These are phyloP conservation scores for Psephotus haematonotus DNA, from an alignment of 2,113 vertebrate genomes.

Conservation along the genomic window DNA sequence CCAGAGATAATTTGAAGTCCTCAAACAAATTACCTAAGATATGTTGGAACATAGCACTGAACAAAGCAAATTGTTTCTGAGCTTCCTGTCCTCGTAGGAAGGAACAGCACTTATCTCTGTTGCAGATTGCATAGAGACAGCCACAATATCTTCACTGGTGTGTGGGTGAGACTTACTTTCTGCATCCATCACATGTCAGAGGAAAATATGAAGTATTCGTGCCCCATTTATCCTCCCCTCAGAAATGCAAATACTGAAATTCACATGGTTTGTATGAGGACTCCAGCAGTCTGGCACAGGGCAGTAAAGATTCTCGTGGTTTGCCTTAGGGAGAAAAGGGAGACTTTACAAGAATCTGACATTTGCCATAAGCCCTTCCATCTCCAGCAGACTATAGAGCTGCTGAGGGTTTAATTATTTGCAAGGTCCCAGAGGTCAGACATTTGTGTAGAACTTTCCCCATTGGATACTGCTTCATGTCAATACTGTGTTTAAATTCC, in stretches of 20 bases:
- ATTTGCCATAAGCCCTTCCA: background rate
- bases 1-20: slow-evolving; percentile 17
- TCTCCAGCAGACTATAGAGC: background rate
- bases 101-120: slow-evolving; percentile 23
- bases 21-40: slow-evolving; percentile 61
- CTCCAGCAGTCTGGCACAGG: background rate
- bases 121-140: background rate
- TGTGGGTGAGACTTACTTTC: background rate
- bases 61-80: slow-evolving; percentile 12
- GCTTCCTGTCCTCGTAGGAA: background rate
- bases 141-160: background rate
- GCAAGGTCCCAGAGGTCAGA: background rate
- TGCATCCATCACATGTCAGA: background rate
- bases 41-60: background rate
- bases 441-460: background rate
- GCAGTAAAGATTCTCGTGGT: background rate
- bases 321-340: background rate
- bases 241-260: background rate
- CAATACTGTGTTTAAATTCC: background rate
- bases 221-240: background rate
- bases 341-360: background rate
- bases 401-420: background rate
- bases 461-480: background rate
- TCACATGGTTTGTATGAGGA: background rate
- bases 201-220: background rate